Conservation (phyloP, 2,888 invertebrate species). For the Microctonus brassicae region DNA sequence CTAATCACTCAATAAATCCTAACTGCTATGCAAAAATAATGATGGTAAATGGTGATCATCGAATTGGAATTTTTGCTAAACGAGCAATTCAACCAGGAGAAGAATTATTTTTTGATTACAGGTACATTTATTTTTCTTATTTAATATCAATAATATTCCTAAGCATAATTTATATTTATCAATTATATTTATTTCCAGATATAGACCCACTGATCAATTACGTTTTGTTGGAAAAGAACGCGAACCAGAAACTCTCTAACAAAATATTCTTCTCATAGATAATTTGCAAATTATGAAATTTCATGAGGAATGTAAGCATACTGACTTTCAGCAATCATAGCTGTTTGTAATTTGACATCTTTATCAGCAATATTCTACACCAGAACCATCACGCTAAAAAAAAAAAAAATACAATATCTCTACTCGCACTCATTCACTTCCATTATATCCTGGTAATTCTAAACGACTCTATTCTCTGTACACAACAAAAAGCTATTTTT, state of each 20-base stretch:
- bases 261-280: neutral
- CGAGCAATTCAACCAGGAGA: conserved; percentile 96
- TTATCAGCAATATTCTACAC: neutral
- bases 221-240: conserved; percentile 98
- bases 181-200: conserved; percentile 72
- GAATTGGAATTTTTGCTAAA: conserved; percentile 97
- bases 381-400: neutral
- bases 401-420: neutral
- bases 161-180: neutral
- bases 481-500: neutral
- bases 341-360: neutral
- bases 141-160: neutral
- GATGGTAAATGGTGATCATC: conserved; percentile 94
- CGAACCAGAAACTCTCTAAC: conserved; percentile 91
- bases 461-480: neutral
- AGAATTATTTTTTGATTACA: conserved; percentile 98
- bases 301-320: neutral
- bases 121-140: conserved; percentile 71
- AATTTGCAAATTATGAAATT: neutral
- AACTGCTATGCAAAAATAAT: conserved; percentile 99
- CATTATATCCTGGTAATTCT: neutral
- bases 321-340: no score
- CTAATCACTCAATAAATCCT: conserved; percentile 99
- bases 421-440: neutral
- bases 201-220: conserved; percentile 98